Evolutionary conservation across 2,888 invertebrate genomes (phyloP).

Genomic region (Drosophila stalkeri): DNA sequence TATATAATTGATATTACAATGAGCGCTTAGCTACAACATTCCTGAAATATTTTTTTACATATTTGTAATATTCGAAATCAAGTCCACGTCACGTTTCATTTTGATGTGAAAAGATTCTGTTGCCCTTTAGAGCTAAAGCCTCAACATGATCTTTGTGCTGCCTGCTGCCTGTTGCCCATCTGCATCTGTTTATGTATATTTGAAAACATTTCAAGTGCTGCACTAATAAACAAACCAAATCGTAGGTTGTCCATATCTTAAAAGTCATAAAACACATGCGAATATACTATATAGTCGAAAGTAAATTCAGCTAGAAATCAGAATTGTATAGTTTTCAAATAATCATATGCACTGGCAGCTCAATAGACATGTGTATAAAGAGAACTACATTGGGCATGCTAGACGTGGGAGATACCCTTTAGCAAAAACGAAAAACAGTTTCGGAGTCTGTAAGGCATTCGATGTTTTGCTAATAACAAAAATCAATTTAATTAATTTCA

Average conservation of each 20-base stretch:
- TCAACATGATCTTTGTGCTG: not conserved
- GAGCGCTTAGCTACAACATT: slow-evolving; percentile 1
- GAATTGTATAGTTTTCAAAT: slow-evolving; percentile 24
- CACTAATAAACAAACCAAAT: slow-evolving; percentile 57
- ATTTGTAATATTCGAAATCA: slow-evolving; percentile 18
- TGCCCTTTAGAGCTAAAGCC: not conserved
- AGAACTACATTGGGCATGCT: too few species aligned
- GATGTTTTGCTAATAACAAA: not conserved
- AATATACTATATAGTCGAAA: slow-evolving; percentile 4
- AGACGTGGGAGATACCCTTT: slow-evolving; percentile 10
- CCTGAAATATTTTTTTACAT: slow-evolving; percentile 13
- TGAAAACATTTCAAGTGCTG: slow-evolving; percentile 68
- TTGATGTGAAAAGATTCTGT: not conserved
- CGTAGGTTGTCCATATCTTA: slow-evolving; percentile 26
- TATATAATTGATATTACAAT: not conserved
- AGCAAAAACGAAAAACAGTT: too few species aligned
- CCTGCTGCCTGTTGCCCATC: not conserved
- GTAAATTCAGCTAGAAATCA: slow-evolving; percentile 38
- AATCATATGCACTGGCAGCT: slow-evolving; percentile 1
- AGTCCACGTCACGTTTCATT: slow-evolving; percentile 10
- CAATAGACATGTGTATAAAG: not conserved
- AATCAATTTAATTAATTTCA: not conserved
- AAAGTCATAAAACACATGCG: slow-evolving; percentile 17
- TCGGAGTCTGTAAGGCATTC: too few species aligned
- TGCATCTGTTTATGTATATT: slow-evolving; percentile 38